phyloP scores from a whole-genome alignment of 2,888 invertebrate genomes.

The Arctia plantaginis region DNA sequence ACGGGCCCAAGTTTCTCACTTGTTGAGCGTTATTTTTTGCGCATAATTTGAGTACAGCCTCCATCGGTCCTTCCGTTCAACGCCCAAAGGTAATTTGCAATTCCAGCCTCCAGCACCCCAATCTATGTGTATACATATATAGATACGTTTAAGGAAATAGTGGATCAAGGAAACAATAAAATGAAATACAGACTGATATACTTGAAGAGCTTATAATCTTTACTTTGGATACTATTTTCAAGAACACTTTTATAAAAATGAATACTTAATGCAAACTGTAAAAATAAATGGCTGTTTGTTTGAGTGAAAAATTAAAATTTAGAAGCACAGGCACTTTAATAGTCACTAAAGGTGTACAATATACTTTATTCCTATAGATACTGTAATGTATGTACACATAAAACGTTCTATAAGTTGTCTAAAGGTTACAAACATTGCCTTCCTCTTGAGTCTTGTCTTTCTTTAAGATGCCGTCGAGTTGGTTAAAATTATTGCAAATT shows the following conservation, averaged over 20 bases:
- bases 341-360: too few species aligned
- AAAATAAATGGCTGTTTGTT: background rate
- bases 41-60: slow-evolving; percentile 28
- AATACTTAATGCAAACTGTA: background rate
- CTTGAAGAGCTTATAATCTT: background rate
- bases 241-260: background rate
- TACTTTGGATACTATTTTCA: background rate
- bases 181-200: slow-evolving; percentile 5
- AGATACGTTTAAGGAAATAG: slow-evolving; percentile 49
- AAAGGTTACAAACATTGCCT: background rate
- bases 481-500: background rate
- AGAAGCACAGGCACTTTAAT: background rate
- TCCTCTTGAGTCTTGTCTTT: background rate
- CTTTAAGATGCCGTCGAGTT: background rate
- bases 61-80: slow-evolving; percentile 30
- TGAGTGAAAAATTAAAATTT: background rate
- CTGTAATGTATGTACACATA: too few species aligned
- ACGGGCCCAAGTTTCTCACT: slow-evolving; percentile 65
- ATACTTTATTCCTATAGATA: background rate
- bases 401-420: background rate
- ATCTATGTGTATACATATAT: slow-evolving; percentile 53
- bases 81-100: slow-evolving; percentile 67
- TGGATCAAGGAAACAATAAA: slow-evolving; percentile 41
- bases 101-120: slow-evolving; percentile 53
- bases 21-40: slow-evolving; percentile 70